Evolutionary conservation across 64 coral and sea anemone genomes (phyloP).

Genomic region (Montipora cactus): DNA sequence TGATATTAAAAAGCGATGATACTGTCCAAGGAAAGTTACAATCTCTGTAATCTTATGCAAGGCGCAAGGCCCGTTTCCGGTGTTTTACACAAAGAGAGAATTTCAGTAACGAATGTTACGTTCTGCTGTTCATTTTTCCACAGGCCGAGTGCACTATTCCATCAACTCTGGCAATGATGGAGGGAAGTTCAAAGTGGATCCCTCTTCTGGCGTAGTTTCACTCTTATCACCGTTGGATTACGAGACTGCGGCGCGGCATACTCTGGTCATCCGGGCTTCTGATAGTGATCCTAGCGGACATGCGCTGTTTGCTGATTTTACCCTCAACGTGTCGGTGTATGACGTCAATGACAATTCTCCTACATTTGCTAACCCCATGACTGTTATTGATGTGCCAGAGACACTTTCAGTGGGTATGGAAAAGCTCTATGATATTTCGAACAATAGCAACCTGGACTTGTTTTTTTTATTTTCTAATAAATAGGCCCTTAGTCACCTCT

Average conservation of each 20-base stretch:
- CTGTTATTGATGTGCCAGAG: constrained; percentile 9
- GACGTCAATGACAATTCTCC: constrained; percentile 78
- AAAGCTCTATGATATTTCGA: neutral
- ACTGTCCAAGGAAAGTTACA: too few relatives aligned
- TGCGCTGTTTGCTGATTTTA: constrained; percentile 43
- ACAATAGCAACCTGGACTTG: neutral
- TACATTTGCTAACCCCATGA: neutral
- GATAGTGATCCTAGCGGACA: constrained; percentile 22
- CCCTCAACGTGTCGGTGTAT: constrained; percentile 36
- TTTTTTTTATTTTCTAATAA: neutral
- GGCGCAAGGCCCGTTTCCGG: too few relatives aligned
- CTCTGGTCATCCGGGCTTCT: constrained; percentile 36
- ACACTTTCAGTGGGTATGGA: constrained; percentile 37
- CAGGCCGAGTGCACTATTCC: constrained; percentile 52
- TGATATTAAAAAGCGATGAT: too few relatives aligned
- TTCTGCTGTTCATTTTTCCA: neutral
- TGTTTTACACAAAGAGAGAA: too few relatives aligned
- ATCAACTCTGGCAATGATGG: constrained; percentile 51
- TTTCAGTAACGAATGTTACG: neutral
- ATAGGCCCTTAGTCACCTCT: too few relatives aligned
- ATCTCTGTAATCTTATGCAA: too few relatives aligned
- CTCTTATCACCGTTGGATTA: constrained; percentile 52
- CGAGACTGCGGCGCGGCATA: constrained; percentile 30
- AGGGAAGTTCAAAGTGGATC: constrained; percentile 26
- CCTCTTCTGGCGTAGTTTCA: constrained; percentile 35